Evolutionary conservation across 2,113 vertebrate species (phyloP).

Genomic region (Cyanocitta stelleri): DNA sequence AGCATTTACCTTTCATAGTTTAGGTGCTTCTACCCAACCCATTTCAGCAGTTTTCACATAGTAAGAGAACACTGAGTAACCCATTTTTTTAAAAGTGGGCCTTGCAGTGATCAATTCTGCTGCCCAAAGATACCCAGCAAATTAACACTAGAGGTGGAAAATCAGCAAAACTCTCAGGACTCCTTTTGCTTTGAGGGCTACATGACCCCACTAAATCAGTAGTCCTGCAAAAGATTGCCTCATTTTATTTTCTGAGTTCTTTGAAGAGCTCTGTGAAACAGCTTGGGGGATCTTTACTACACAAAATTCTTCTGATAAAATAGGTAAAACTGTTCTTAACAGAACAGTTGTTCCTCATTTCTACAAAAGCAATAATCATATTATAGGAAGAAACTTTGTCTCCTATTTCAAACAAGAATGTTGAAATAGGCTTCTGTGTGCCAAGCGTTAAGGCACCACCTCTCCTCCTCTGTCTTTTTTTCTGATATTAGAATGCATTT

Average conservation of each 20-base stretch:
- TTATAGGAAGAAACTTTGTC: background rate
- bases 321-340: background rate
- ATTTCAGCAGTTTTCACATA: background rate
- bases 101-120: background rate
- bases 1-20: background rate
- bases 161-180: background rate
- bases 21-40: background rate
- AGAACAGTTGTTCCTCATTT: background rate
- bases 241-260: background rate
- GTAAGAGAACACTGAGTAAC: background rate
- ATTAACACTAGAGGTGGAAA: background rate
- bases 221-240: background rate
- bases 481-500: background rate
- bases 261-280: background rate
- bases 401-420: background rate
- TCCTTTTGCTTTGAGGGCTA: background rate
- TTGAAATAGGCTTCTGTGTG: background rate
- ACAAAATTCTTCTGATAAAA: background rate
- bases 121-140: background rate
- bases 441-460: background rate
- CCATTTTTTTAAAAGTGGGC: background rate
- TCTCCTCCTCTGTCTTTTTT: background rate
- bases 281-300: background rate
- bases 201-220: background rate
- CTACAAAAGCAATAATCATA: background rate